Base-by-base conservation (phyloP, 2,888 invertebrate genomes). In the Nemotelus pantherinus region DNA sequence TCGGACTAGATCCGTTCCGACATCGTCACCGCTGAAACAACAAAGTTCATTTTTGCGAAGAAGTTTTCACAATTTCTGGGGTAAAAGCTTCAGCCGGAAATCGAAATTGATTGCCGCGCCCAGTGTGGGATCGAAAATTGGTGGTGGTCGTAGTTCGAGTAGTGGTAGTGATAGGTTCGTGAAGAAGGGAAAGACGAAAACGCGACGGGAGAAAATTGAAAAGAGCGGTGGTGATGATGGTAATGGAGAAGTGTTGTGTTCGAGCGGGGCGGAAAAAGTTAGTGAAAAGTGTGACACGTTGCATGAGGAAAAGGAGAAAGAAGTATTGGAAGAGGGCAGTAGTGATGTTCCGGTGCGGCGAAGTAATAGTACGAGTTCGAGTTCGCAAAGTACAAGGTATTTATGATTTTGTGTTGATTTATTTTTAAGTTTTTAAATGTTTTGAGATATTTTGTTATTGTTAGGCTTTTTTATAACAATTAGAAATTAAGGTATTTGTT, bases 281-380 rank as follows among this genome's bases (percentile, higher is more conserved):
- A 43, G 53, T 53, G 76, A 76, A 43, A 76, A 65, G 45, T 76
- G 55, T 76, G 64, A 41, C 48, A 65, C 53, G n/a, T 3, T 65
- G 2, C 57, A 57, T 47, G 47, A 65, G 9, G 65, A 47, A 45
- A 53, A 71, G n/a, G 25, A 25, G 25, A 25, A 25, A 25, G 25
- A 25, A 1, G 25, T 25, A 25, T 25, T 25, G 25, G 76, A 76
- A n/a, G 76, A 76, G 25, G 41, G 6, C 4, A 57, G 65, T 10
- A 48, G 47, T 63, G 65, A 53, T 9, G 65, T 64, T 53, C 64
- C 64, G n/a, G 64, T 76, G 44, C 50, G 44, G 3, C 45, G 76
- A 44, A 50, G 76, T n/a, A 76, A 65, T 76, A 76, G 76, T 53
- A 55, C 76, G 2, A 76, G 76, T 47, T 76, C 76, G 45, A 76